Evolutionary conservation across 2,113 vertebrate species (phyloP), one percentile per base, ranked within the genome.

Genomic region (Dasyurus viverrinus): DNA sequence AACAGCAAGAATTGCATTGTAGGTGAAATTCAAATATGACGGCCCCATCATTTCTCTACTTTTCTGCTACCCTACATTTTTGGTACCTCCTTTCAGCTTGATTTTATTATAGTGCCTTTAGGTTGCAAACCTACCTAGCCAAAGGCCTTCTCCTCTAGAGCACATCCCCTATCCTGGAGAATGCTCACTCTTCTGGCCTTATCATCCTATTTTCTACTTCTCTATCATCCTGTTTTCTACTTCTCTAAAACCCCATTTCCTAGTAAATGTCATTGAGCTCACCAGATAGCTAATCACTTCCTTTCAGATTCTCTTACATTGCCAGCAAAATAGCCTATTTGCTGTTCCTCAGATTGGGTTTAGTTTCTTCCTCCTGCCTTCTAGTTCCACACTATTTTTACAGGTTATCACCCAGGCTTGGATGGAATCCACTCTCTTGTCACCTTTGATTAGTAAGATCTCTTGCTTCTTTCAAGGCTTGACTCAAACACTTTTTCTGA

Each of bases 121-220:
- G 27, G 27, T 14, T 14, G 3, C 30, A 27, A 68, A 27, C 57
- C 3, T 30, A 68, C 11, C 4, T 68, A 30, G 3, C 11, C 2
- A 60, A n/a, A 12, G 30, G 30, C 36, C 12, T 76, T 14, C 14
- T n/a, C 30, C 36, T n/a, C 1, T 14, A n/a, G 60, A 76, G 60
- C 60, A 76, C 36, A n/a, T n/a, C 14, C 6, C 92, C 91, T 93
- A n/a, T 12, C 19, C 89, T 25, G 0, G 0, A 3, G 0, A 89
- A 23, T 93, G 26, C 25, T 10, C 19, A 7, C 14, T 1, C 14
- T n/a, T 0, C 3, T 1, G 24, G 11, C 3, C 7, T 23, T 52
- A 9, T 30, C 5, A 10, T 91, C 42, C 3, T 92, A 27, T 26
- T 0, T 55, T 53, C 89, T 89, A 0, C 46, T 76, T n/a, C 60